These are phyloP conservation scores for Venusia cambrica DNA, from an alignment of 2,888 invertebrate species.

Conservation along the genomic window DNA sequence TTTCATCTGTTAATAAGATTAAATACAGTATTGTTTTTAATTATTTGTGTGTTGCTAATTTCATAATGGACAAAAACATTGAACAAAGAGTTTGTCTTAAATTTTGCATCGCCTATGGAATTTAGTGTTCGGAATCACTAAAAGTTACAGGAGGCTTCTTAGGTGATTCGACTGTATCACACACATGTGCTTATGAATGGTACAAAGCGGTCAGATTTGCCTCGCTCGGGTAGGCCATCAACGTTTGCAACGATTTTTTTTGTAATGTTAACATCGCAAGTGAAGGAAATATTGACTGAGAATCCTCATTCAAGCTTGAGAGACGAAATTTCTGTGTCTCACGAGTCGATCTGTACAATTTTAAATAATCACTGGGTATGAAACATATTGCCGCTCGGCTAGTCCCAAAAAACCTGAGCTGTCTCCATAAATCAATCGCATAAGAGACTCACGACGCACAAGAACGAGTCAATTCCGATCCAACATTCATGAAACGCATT, in stretches of 20 bases:
- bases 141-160: constrained; percentile 27
- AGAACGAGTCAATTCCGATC: constrained; percentile 22
- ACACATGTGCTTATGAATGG: too few relatives aligned
- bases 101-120: constrained; percentile 29
- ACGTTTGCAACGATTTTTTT: too few relatives aligned
- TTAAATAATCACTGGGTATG: constrained; percentile 25
- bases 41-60: constrained; percentile 14
- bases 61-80: constrained; percentile 14
- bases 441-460: constrained; percentile 7
- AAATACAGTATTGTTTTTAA: too few relatives aligned
- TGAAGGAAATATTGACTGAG: too few relatives aligned
- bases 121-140: constrained; percentile 27
- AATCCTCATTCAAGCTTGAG: too few relatives aligned
- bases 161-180: too few relatives aligned
- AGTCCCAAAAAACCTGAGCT: constrained; percentile 26
- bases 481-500: constrained; percentile 28
- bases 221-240: too few relatives aligned
- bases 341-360: constrained; percentile 22
- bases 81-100: constrained; percentile 15
- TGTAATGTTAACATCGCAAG: too few relatives aligned
- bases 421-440: constrained; percentile 27
- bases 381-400: constrained; percentile 29
- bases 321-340: too few relatives aligned
- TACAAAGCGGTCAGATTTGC: too few relatives aligned
- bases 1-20: constrained; percentile 11